Percentiles rank a stretch among this genome's conserved stretches.
These are phyloP conservation scores for Trididemnum clinides DNA, from an alignment of 23 tunicate genomes.

Conservation along the genomic window DNA sequence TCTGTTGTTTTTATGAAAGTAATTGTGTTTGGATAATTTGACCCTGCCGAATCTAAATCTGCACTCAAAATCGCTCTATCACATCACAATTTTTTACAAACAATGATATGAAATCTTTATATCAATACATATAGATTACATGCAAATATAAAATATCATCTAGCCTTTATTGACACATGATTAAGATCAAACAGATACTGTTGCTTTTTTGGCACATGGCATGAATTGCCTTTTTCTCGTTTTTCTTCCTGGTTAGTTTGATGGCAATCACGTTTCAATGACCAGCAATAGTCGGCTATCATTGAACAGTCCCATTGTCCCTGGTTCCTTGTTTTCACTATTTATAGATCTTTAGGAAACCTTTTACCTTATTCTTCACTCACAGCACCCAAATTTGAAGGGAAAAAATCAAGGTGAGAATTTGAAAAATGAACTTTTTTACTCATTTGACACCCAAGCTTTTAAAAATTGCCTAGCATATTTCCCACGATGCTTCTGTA, in stretches of 20 bases:
- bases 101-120: not conserved
- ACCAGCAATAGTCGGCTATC: slow-evolving; percentile 17
- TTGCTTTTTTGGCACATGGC: slow-evolving; percentile 4
- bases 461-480: slow-evolving; percentile 10
- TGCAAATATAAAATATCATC: not conserved
- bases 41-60: slow-evolving; percentile 13
- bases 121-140: slow-evolving; percentile 7
- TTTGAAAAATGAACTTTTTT: slow-evolving; percentile 17
- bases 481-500: slow-evolving; percentile 17
- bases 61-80: slow-evolving; percentile 20
- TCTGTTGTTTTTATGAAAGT: slow-evolving; percentile 22
- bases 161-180: slow-evolving; percentile 2
- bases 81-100: not conserved
- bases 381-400: slow-evolving; percentile 9
- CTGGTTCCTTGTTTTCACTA: slow-evolving; percentile 12
- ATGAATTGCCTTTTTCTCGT: slow-evolving; percentile 25
- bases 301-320: slow-evolving; percentile 23
- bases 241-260: not conserved
- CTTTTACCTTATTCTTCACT: slow-evolving; percentile 4
- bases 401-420: slow-evolving; percentile 33
- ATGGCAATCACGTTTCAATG: slow-evolving; percentile 24
- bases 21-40: slow-evolving; percentile 16
- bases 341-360: not conserved
- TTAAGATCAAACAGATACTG: slow-evolving; percentile 5
- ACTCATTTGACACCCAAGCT: slow-evolving; percentile 5